phyloP scores from a whole-genome alignment of 1,140 invertebrate species.

The Eueides isabella region DNA sequence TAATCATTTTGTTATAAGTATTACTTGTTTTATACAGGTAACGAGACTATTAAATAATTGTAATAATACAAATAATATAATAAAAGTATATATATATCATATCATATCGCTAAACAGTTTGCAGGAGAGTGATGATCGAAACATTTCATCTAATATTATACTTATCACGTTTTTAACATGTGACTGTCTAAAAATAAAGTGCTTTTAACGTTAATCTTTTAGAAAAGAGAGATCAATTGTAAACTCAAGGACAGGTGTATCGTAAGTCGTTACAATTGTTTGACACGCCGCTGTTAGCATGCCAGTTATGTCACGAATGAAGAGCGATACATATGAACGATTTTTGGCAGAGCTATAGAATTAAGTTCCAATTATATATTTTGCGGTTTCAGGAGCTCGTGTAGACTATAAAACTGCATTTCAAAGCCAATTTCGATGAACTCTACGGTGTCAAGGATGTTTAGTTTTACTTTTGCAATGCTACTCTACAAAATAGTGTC shows the following conservation, averaged over 20 bases:
- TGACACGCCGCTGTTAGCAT: constrained; percentile 18
- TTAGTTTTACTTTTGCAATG: constrained; percentile 14
- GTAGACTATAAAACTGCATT: constrained; percentile 9
- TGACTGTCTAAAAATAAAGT: constrained; percentile 28
- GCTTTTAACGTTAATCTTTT: background rate
- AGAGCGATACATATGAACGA: constrained; percentile 15
- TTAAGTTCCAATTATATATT: constrained; percentile 29
- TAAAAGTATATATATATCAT: too few relatives aligned
- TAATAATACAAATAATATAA: too few relatives aligned
- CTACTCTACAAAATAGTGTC: background rate
- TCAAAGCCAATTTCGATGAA: constrained; percentile 30
- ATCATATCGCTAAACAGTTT: too few relatives aligned
- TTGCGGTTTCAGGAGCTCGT: background rate
- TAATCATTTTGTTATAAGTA: background rate
- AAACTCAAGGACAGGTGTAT: constrained; percentile 13
- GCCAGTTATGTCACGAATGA: constrained; percentile 19
- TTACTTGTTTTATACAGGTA: background rate
- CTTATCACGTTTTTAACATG: background rate
- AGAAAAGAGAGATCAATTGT: constrained; percentile 14
- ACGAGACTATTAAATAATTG: background rate
- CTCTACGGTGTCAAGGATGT: constrained; percentile 27
- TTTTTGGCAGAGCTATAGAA: constrained; percentile 16
- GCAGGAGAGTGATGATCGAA: background rate
- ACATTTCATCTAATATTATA: background rate
- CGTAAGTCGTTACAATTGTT: constrained; percentile 21